Percentiles rank a stretch among this genome's conserved stretches.
Evolutionary conservation across 2,113 vertebrate genomes (phyloP).

Genomic region (Carassius gibelio): DNA sequence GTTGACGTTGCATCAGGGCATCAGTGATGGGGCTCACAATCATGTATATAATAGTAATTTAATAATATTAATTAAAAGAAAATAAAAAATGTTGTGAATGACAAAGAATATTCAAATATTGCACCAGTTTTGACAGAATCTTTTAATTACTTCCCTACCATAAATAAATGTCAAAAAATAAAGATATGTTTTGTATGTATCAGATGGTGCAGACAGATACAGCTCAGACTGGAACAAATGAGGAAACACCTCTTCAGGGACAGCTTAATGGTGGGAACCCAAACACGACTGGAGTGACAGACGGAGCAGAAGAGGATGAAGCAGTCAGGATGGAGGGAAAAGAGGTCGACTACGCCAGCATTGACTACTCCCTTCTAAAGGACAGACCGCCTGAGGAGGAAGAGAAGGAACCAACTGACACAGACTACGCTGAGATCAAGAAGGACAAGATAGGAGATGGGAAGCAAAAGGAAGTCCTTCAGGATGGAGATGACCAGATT

Average conservation of each 20-base stretch:
- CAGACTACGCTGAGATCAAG: slow-evolving; percentile 73
- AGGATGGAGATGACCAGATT: slow-evolving; percentile 28
- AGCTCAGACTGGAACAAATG: slow-evolving; percentile 2
- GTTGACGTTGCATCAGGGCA: too few relatives aligned
- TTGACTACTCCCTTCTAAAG: slow-evolving; percentile 61
- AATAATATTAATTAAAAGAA: background rate
- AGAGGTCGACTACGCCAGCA: slow-evolving; percentile 65
- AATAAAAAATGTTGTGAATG: too few relatives aligned
- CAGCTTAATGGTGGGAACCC: background rate
- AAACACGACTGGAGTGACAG: background rate
- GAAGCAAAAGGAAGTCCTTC: background rate
- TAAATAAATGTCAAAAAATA: background rate
- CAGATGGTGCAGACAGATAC: slow-evolving; percentile 33
- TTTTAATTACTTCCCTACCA: background rate
- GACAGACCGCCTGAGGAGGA: background rate
- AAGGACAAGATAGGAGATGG: background rate
- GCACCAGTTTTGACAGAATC: too few relatives aligned
- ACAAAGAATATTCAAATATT: too few relatives aligned
- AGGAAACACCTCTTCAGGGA: slow-evolving; percentile 18
- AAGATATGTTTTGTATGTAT: background rate
- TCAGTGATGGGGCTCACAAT: too few relatives aligned
- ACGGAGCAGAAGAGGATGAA: background rate
- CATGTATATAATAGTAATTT: background rate
- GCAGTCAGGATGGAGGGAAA: background rate
- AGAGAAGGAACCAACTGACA: slow-evolving; percentile 24